Conservation (phyloP, 2,113 vertebrate species). For the Fulica atra region DNA sequence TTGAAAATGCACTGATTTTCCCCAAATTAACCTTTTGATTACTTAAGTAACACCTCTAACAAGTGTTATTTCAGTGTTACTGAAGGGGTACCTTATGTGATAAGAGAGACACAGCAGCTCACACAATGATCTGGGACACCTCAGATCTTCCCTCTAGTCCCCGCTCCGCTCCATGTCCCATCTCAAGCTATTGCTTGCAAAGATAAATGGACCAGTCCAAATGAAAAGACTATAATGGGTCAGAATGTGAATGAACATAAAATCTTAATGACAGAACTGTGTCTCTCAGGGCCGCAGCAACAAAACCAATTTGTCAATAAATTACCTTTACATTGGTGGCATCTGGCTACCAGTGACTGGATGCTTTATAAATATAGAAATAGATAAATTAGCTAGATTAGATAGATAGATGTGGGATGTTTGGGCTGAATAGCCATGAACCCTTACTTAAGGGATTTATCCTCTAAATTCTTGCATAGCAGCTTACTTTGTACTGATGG, state of each 20-base stretch:
- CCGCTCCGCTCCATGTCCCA: rapidly evolving
- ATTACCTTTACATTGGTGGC: not conserved
- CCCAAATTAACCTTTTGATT: not conserved
- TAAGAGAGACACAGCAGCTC: not conserved
- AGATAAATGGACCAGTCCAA: not conserved
- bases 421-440: not conserved
- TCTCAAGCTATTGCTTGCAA: not conserved
- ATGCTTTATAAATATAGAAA: not conserved
- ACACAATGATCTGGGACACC: not conserved
- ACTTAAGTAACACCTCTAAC: not conserved
- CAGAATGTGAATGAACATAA: not conserved
- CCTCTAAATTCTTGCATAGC: constrained; percentile 46
- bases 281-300: not conserved
- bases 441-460: constrained; percentile 56
- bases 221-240: not conserved
- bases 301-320: not conserved
- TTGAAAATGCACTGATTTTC: not conserved
- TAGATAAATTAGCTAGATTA: constrained; percentile 50
- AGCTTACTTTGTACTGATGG: constrained; percentile 34
- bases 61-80: not conserved
- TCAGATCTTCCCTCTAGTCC: not conserved
- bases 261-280: constrained; percentile 19
- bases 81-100: not conserved
- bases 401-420: constrained; percentile 23
- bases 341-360: not conserved